A percentile compares a stretch with the other conserved stretches of the same genome.
These are phyloP conservation scores for Hymenochirus boettgeri DNA, from an alignment of 2,113 vertebrate species.

Conservation along the genomic window DNA sequence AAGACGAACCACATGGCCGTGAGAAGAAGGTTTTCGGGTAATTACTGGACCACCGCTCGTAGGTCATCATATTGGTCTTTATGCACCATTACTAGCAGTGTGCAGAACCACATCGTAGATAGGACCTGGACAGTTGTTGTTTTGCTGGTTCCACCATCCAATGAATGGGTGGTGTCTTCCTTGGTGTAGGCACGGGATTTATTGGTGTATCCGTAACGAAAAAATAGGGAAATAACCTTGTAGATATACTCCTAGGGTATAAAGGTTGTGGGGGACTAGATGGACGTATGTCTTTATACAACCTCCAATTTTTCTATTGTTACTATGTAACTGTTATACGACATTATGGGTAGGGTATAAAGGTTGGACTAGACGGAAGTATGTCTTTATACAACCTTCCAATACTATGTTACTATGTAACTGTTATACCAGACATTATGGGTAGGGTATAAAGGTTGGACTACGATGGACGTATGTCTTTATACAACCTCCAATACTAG, in stretches of 20 bases:
- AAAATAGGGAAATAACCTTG: not conserved
- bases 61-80: conserved; percentile 86
- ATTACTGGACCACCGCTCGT: conserved; percentile 79
- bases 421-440: too few species aligned
- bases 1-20: conserved; percentile 77
- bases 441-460: too few species aligned
- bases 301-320: too few species aligned
- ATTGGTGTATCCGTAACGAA: conserved; percentile 68
- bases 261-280: too few species aligned
- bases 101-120: conserved; percentile 89
- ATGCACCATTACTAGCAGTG: conserved; percentile 88
- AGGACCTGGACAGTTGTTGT: conserved; percentile 86
- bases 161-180: conserved; percentile 75
- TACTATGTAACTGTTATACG: too few species aligned
- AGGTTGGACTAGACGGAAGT: too few species aligned
- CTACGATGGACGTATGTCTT: too few species aligned
- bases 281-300: too few species aligned
- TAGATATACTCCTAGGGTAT: not conserved
- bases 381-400: too few species aligned
- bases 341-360: too few species aligned
- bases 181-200: conserved; percentile 78
- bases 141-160: conserved; percentile 87
- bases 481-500: too few species aligned
- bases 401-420: too few species aligned
- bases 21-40: conserved; percentile 88